phyloP scores from a whole-genome alignment of 2,888 invertebrate genomes.

The Trypoxylon attenuatum region DNA sequence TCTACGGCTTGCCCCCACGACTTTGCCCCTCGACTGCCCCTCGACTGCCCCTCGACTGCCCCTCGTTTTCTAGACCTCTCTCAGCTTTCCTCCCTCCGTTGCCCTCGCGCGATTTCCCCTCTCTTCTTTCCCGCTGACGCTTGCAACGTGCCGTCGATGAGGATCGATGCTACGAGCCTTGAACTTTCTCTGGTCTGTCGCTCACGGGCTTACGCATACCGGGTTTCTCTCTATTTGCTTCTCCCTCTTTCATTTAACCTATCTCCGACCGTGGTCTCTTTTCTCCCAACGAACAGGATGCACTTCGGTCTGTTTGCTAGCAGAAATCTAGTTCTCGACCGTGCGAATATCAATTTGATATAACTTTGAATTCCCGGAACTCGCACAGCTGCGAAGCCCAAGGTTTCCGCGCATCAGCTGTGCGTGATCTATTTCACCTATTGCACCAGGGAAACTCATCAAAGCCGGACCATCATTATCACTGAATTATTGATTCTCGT shows the following conservation, averaged over 20 bases:
- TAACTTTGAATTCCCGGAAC: slow-evolving; percentile 32
- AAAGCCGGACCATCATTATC: slow-evolving; percentile 31
- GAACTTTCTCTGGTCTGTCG: slow-evolving; percentile 55
- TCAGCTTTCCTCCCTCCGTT: slow-evolving; percentile 1
- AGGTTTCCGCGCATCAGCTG: slow-evolving; percentile 31
- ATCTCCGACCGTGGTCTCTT: not conserved
- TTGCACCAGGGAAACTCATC: slow-evolving; percentile 2
- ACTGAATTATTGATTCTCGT: slow-evolving; percentile 42
- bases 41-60: no score
- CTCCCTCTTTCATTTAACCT: slow-evolving; percentile 14
- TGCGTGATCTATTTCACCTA: not conserved
- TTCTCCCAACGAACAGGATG: not conserved
- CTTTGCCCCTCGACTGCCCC: not conserved
- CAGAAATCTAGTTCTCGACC: slow-evolving; percentile 13
- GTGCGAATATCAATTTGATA: slow-evolving; percentile 43
- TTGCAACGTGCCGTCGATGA: slow-evolving; percentile 29
- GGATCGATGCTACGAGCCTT: slow-evolving; percentile 62
- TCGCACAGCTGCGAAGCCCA: slow-evolving; percentile 20
- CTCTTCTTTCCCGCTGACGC: not conserved
- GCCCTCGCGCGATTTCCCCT: slow-evolving; percentile 2
- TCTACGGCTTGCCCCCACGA: not conserved
- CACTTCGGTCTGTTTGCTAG: not conserved
- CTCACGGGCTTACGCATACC: slow-evolving; percentile 33
- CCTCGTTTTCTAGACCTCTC: no score
- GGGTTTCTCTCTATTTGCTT: slow-evolving; percentile 25